Conservation (phyloP, 2,113 vertebrate species). For the Gopherus flavomarginatus region DNA sequence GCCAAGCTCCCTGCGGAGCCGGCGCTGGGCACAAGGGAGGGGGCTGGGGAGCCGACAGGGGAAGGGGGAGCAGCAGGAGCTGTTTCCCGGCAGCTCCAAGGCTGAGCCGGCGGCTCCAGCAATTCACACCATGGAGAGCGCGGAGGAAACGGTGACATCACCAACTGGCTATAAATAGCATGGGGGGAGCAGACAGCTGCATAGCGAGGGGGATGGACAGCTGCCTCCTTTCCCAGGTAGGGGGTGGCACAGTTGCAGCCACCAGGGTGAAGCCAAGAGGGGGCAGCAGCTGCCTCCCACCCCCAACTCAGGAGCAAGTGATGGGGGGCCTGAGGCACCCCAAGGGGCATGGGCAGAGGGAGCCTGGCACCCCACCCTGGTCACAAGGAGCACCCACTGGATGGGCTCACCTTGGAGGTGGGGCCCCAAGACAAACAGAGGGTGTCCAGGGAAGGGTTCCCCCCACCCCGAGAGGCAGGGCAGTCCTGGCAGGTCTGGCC, state of each 20-base stretch:
- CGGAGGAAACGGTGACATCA: conserved; percentile 20
- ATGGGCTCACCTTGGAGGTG: no score
- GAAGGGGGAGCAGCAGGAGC: no score
- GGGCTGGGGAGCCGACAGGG: neutral
- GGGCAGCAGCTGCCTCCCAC: neutral
- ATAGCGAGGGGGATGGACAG: neutral
- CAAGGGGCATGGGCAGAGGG: no score
- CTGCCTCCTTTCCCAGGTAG: neutral
- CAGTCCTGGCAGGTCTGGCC: no score
- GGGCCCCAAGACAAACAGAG: no score
- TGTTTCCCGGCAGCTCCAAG: neutral
- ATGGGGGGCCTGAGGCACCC: neutral
- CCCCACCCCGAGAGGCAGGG: no score
- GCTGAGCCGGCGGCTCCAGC: neutral
- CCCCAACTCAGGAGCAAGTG: neutral
- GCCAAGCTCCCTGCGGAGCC: neutral
- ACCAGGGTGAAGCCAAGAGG: neutral
- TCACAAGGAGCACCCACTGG: no score
- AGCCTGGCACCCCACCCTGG: no score
- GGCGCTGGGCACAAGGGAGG: neutral
- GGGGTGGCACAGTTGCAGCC: neutral
- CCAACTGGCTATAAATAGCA: neutral
- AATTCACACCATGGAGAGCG: neutral
- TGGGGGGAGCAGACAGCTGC: neutral
- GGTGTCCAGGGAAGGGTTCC: no score